Evolutionary conservation across 1,140 invertebrate species (phyloP), one percentile per base, ranked within the genome.

Genomic region (Drosophila ficusphila): DNA sequence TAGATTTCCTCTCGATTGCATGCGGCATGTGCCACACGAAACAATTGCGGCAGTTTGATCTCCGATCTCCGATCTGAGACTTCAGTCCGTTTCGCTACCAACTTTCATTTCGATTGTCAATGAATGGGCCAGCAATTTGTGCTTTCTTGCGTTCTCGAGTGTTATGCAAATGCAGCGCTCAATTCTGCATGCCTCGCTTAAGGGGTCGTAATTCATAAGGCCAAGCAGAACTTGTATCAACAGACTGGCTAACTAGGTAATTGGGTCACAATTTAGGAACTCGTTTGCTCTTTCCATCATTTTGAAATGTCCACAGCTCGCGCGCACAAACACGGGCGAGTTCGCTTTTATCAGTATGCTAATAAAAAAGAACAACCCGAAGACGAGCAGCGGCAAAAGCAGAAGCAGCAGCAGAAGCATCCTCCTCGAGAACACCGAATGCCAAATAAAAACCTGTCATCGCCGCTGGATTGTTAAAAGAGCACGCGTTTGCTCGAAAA

Each of bases 221-320:
- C 38, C 54, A 44, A 57, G 31, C 25, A 36, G 57, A 60, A 46
- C 36, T 52, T 12, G 60, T 60, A 42, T 36, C 31, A 47, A 42
- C 41, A 58, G 70, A 67, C 65, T 68, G 38, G 65, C 54, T 79
- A 88, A 75, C 69, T 86, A 74, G 82, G 82, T 88, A 86, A 86
- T 77, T 88, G 82, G 82, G 82, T 86, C 82, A 88, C 77, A 82
- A 75, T 88, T 86, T 88, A 77, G 77, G 77, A 86, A 86, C 82
- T 86, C 67, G 82, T 86, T 86, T 85, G 46, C 65, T 58, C 44
- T 61, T 78, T 44, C 61, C 67, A 68, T 72, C 76, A 65, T 51
- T 51, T 75, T 41, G 67, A 67, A 60, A 53, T 70, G 62, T 39
- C 47, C 60, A 48, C 61, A 29, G 12, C 57, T 14, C 23, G 23